Conservation (phyloP, 1,140 invertebrate genomes). For the Andrena cerasifolii region DNA sequence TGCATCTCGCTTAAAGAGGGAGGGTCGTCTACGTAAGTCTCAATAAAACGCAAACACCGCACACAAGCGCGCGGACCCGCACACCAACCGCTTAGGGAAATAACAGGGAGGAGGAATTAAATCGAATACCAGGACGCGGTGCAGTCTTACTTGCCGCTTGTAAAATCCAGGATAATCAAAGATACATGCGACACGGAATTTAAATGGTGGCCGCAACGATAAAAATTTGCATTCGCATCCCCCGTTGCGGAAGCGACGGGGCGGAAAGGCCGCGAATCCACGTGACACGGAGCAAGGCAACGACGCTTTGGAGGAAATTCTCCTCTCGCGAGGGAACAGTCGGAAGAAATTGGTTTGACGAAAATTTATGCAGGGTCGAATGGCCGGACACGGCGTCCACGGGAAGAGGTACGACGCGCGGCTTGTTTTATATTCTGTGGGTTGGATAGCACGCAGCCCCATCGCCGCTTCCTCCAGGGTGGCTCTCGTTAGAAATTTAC, state of each 20-base stretch:
- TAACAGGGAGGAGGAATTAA: too few species aligned
- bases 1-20: too few species aligned
- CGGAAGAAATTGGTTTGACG: constrained; percentile 46
- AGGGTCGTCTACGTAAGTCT: background rate
- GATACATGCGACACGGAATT: background rate
- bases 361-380: constrained; percentile 52
- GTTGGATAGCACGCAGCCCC: constrained; percentile 2
- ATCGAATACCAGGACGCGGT: too few species aligned
- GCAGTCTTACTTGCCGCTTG: background rate
- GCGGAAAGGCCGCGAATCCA: background rate
- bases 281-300: constrained; percentile 9
- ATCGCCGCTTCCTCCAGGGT: background rate
- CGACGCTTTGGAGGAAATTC: background rate
- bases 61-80: too few species aligned
- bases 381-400: constrained; percentile 43
- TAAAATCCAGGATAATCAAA: background rate
- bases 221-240: constrained; percentile 10
- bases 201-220: background rate
- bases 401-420: background rate
- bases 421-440: constrained; percentile 50
- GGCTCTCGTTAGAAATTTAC: constrained; percentile 38
- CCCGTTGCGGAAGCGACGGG: background rate
- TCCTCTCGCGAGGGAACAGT: constrained; percentile 7
- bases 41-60: background rate
- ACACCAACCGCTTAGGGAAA: too few species aligned